Evolutionary conservation across 37 sponge, comb jelly and placozoan species (phyloP).

Genomic region (Halichondria panicea): DNA sequence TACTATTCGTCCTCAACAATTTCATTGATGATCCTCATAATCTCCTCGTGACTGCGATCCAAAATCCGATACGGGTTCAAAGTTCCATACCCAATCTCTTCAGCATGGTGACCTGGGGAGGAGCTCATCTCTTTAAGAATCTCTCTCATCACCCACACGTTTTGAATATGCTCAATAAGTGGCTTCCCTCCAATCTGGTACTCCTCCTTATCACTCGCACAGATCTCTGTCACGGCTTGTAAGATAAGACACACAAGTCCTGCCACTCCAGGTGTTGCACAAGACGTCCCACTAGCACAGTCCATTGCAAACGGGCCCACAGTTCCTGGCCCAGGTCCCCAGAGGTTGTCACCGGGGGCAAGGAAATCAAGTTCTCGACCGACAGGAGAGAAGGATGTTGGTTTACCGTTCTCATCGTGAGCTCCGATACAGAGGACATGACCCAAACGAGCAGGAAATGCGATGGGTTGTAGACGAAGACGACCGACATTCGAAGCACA

Average conservation of each 20-base stretch:
- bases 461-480: conserved; percentile 33
- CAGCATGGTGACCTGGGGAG: conserved; percentile 40
- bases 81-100: conserved; percentile 54
- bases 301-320: conserved; percentile 32
- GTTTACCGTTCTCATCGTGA: conserved; percentile 49
- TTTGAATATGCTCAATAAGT: conserved; percentile 12
- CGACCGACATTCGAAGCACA: conserved; percentile 55
- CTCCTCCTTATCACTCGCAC: conserved; percentile 10
- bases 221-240: conserved; percentile 12
- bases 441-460: conserved; percentile 57
- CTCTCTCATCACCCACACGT: conserved; percentile 63
- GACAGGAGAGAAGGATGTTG: conserved; percentile 55
- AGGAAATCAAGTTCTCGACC: conserved; percentile 64
- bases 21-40: conserved; percentile 39
- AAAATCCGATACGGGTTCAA: conserved; percentile 34
- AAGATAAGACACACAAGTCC: conserved; percentile 50
- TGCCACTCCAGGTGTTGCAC: conserved; percentile 56
- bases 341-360: conserved; percentile 44
- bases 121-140: conserved; percentile 50
- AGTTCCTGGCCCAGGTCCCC: conserved; percentile 43
- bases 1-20: conserved; percentile 41
- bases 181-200: conserved; percentile 20
- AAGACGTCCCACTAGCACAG: conserved; percentile 63
- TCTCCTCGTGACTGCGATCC: conserved; percentile 36
- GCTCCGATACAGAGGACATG: conserved; percentile 65